Evolutionary conservation across 1,140 invertebrate species (phyloP).

Genomic region (Semibalanus balanoides): DNA sequence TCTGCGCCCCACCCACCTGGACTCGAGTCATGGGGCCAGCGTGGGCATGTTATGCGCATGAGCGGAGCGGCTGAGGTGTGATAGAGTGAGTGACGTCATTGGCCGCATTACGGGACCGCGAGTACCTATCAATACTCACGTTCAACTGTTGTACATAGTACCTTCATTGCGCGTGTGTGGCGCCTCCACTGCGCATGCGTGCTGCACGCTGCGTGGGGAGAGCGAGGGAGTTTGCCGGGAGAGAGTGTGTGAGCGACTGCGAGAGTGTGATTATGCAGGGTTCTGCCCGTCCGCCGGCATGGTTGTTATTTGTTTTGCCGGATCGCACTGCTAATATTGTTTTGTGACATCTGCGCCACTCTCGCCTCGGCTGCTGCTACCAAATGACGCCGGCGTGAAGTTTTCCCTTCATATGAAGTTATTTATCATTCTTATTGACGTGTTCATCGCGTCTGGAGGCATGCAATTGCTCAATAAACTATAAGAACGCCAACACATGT

Average conservation of each 20-base stretch:
- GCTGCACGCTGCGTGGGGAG: too few relatives aligned
- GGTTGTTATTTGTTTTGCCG: neutral
- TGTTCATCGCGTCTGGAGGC: neutral
- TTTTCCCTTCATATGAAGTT: neutral
- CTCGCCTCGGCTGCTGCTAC: neutral
- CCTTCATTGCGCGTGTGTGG: neutral
- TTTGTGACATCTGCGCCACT: neutral
- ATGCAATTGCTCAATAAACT: neutral
- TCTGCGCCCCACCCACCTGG: neutral
- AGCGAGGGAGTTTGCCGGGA: too few relatives aligned
- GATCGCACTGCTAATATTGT: neutral
- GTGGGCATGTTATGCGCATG: neutral
- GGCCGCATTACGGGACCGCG: neutral
- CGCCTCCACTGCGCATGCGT: too few relatives aligned
- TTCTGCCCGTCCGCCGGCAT: too few relatives aligned
- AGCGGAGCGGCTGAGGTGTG: neutral
- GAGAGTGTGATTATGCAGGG: too few relatives aligned
- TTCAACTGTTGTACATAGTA: neutral
- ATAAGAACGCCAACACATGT: neutral
- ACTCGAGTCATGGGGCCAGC: neutral
- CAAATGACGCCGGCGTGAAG: neutral
- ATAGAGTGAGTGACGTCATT: neutral
- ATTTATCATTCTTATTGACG: conserved; percentile 8
- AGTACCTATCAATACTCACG: neutral
- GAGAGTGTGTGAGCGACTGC: too few relatives aligned